Conservation (phyloP, 2,113 vertebrate species). For the Calonectris borealis region DNA sequence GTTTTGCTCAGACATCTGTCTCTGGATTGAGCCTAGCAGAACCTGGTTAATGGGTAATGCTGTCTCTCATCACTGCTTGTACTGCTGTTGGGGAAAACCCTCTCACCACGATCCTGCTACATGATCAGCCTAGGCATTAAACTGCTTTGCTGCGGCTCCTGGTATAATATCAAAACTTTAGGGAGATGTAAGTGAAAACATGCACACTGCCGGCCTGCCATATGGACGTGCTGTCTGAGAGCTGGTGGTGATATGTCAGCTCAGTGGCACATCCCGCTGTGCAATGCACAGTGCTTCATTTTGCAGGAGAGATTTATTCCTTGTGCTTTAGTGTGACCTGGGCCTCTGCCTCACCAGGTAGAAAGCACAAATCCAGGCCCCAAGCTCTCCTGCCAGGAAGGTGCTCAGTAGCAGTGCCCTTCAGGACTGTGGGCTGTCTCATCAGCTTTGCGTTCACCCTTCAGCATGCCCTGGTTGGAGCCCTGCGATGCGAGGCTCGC, state of each 20-base stretch:
- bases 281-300: neutral
- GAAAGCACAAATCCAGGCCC: neutral
- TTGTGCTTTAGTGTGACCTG: neutral
- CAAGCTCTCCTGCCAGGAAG: neutral
- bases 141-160: neutral
- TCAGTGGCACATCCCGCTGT: neutral
- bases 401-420: neutral
- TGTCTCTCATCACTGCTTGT: neutral
- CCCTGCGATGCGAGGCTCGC: neutral
- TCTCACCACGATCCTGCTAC: neutral
- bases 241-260: conserved; percentile 26
- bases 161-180: neutral
- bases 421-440: neutral
- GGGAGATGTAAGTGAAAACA: neutral
- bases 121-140: neutral
- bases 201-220: neutral
- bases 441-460: neutral
- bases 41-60: neutral
- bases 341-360: neutral
- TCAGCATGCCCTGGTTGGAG: neutral
- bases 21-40: neutral
- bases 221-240: neutral
- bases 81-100: neutral
- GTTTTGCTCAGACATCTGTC: neutral
- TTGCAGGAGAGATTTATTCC: neutral